Evolutionary conservation across 2,113 vertebrate genomes (phyloP).

Genomic region (Rhineura floridana): DNA sequence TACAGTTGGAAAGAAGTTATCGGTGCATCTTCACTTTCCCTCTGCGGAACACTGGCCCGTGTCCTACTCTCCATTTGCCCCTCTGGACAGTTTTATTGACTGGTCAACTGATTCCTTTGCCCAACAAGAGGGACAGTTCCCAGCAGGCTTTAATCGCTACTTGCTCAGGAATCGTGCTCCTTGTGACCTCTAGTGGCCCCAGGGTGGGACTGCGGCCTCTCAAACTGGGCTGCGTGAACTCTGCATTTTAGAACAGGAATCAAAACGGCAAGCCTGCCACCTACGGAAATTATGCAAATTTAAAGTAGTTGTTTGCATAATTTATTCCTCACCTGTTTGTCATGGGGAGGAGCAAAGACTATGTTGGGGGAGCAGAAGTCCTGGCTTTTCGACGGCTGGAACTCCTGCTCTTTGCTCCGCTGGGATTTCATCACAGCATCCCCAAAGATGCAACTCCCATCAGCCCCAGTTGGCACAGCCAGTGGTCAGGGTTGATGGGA

Average conservation of each 20-base stretch:
- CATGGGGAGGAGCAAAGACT: not conserved
- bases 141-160: too few relatives aligned
- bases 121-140: not conserved
- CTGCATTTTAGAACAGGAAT: not conserved
- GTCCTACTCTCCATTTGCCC: not conserved
- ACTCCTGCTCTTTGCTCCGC: too few relatives aligned
- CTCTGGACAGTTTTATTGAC: not conserved
- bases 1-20: too few relatives aligned
- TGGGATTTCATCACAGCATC: too few relatives aligned
- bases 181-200: not conserved
- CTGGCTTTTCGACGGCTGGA: too few relatives aligned
- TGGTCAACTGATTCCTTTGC: not conserved
- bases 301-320: not conserved
- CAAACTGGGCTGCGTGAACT: not conserved
- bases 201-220: too few relatives aligned
- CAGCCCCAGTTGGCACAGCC: not conserved
- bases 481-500: not conserved
- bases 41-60: not conserved
- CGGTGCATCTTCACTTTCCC: not conserved
- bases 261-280: not conserved
- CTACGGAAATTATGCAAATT: not conserved
- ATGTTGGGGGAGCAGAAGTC: too few relatives aligned
- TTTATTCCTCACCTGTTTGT: not conserved
- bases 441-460: too few relatives aligned
- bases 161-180: not conserved